phyloP scores from a whole-genome alignment of 2,888 invertebrate genomes.

The Drosophila borborema region DNA sequence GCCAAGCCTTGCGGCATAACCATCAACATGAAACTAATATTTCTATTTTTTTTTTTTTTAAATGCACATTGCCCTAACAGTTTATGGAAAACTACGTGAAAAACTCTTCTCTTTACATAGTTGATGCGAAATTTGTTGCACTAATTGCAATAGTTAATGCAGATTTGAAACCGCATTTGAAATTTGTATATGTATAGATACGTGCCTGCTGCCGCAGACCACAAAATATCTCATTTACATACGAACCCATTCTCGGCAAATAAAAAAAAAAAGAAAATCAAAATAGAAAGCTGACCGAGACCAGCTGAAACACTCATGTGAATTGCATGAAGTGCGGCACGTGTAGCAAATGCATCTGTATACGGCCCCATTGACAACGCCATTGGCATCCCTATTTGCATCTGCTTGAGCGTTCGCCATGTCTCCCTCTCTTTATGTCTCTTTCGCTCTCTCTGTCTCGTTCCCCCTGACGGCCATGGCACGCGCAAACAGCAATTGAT shows the following conservation, averaged over 20 bases:
- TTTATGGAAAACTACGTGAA: slow-evolving; percentile 67
- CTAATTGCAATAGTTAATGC: slow-evolving; percentile 81
- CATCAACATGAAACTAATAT: slow-evolving; percentile 40
- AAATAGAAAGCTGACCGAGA: slow-evolving; percentile 48
- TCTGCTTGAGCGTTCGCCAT: slow-evolving; percentile 3
- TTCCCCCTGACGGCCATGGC: slow-evolving; percentile 33
- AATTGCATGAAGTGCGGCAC: slow-evolving; percentile 75
- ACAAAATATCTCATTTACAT: slow-evolving; percentile 78
- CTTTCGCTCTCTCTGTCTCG: neutral
- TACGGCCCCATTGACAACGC: slow-evolving; percentile 6
- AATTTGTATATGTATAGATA: neutral
- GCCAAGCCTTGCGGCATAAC: neutral
- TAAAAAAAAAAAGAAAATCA: slow-evolving; percentile 2
- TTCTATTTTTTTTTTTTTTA: slow-evolving; percentile 19
- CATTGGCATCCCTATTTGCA: slow-evolving; percentile 13
- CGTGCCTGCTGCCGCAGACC: slow-evolving; percentile 10
- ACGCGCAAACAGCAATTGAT: slow-evolving; percentile 69
- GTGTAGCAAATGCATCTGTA: slow-evolving; percentile 51
- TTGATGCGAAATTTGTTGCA: slow-evolving; percentile 76
- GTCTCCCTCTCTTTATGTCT: neutral
- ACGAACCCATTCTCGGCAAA: slow-evolving; percentile 28
- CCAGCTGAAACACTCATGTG: slow-evolving; percentile 67
- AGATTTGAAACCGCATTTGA: slow-evolving; percentile 76
- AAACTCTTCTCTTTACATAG: slow-evolving; percentile 79
- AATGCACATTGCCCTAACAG: slow-evolving; percentile 44